Evolutionary conservation across 2,888 invertebrate species (phyloP).

Genomic region (Folsomia candida): DNA sequence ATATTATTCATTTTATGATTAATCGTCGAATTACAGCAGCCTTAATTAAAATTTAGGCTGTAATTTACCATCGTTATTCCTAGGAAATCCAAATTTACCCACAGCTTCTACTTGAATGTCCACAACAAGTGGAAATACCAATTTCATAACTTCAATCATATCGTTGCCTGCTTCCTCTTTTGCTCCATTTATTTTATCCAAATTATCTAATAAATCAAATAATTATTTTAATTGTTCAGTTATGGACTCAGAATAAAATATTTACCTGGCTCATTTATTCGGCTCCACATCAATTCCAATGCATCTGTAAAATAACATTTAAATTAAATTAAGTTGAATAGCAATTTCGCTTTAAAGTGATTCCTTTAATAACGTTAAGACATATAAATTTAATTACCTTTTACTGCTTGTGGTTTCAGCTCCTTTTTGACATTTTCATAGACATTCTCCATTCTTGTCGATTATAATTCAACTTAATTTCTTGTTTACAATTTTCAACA

Average conservation of each 20-base stretch:
- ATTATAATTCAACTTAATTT: neutral
- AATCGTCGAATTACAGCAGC: too few species aligned
- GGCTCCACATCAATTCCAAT: constrained; percentile 17
- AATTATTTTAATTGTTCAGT: neutral
- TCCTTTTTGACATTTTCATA: constrained; percentile 43
- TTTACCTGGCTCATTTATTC: constrained; percentile 8
- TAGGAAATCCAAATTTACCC: constrained; percentile 15
- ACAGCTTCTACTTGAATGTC: constrained; percentile 28
- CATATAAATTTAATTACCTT: constrained; percentile 18
- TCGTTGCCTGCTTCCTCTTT: constrained; percentile 37
- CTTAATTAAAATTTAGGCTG: too few species aligned
- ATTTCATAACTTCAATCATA: constrained; percentile 31
- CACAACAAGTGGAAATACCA: constrained; percentile 33
- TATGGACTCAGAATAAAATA: neutral
- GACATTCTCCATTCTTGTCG: constrained; percentile 39
- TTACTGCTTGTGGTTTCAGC: constrained; percentile 29
- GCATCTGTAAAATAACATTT: constrained; percentile 15
- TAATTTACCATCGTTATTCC: too few species aligned
- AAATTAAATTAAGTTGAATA: neutral
- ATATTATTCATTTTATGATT: too few species aligned
- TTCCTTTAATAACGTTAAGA: too few species aligned
- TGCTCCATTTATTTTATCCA: constrained; percentile 17
- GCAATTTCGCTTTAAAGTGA: too few species aligned
- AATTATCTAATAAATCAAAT: too few species aligned
- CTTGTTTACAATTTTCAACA: neutral